Base-by-base conservation (phyloP, 2,888 invertebrate genomes). In the Therioaphis trifolii region DNA sequence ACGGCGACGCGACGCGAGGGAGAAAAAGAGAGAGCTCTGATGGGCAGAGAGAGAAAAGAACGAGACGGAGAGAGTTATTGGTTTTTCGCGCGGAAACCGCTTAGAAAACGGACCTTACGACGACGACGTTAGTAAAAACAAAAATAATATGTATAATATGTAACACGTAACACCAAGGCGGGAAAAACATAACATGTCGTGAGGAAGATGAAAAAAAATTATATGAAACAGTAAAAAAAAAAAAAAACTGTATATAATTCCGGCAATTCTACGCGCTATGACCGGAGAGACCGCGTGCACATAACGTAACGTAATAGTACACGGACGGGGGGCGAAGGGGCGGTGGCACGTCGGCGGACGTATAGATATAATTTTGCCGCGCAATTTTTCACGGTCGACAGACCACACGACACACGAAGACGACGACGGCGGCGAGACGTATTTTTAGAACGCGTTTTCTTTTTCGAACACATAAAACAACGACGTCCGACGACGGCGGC, bases 331-430 rank as follows among this genome's bases (percentile, higher is more conserved):
- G 35, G 35, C 7, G 3, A 7, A 7, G 35, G 35, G 35, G 35
- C 7, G 35, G 35, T 3, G 14, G 49, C n/a, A 40, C 40, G 40
- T 61, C n/a, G n/a, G 43, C 29, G 35, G 18, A 35, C 5, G 15
- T 43, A 69, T n/a, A 49, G 49, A n/a, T 15, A 52, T 52, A 9
- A 52, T 78, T 68, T 78, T 78, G 78, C 78, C 78, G 78, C 78
- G 78, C 78, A 68, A 78, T 78, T 78, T 78, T 78, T 78, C 78
- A 78, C 78, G 78, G 78, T 78, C 78, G 78, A 52, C 52, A 18
- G 66, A 78, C 40, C 40, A 21, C 63, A 43, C 24, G 24, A 14
- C 66, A 11, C 49, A 15, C 46, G 46, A 18, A 61, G 61, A 14
- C 27, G 4, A 21, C 18, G 27, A 15, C 7, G 21, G 18, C 74